phyloP scores from a whole-genome alignment of 2,888 invertebrate species.

The Maniola hyperantus region DNA sequence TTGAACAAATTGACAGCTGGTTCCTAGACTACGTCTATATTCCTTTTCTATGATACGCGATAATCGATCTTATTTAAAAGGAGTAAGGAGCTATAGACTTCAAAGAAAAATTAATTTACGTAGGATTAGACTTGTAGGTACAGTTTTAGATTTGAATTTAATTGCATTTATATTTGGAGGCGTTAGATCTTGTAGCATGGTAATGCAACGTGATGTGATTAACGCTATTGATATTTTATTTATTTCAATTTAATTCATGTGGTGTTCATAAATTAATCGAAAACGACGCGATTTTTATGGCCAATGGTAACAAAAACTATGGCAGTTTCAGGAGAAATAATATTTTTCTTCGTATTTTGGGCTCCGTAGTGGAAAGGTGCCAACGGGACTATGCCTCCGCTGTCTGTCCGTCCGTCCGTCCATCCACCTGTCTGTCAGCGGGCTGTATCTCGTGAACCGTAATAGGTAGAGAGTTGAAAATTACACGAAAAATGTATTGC shows the following conservation, averaged over 20 bases:
- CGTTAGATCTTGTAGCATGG: slow-evolving; percentile 1
- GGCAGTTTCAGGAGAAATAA: too few relatives aligned
- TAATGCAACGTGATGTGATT: slow-evolving; percentile 11
- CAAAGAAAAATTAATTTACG: slow-evolving; percentile 6
- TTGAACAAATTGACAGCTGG: not conserved
- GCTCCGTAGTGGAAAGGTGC: too few relatives aligned
- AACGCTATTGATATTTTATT: slow-evolving; percentile 9
- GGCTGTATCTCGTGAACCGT: too few relatives aligned
- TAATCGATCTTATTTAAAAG: slow-evolving; percentile 28
- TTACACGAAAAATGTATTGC: too few relatives aligned
- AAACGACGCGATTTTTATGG: too few relatives aligned
- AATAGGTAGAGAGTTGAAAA: too few relatives aligned
- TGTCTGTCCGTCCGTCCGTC: too few relatives aligned
- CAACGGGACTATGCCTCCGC: too few relatives aligned
- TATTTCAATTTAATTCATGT: not conserved
- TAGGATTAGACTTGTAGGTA: slow-evolving; percentile 11
- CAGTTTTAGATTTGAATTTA: slow-evolving; percentile 26
- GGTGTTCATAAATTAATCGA: not conserved
- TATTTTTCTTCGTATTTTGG: too few relatives aligned
- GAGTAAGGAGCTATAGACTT: slow-evolving; percentile 13
- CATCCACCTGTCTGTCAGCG: too few relatives aligned
- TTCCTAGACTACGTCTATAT: not conserved
- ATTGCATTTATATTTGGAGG: slow-evolving; percentile 29
- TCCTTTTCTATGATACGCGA: slow-evolving; percentile 19
- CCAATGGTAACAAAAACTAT: too few relatives aligned